Base-by-base conservation (phyloP, 2,888 invertebrate species). In the Coenonympha glycerion region DNA sequence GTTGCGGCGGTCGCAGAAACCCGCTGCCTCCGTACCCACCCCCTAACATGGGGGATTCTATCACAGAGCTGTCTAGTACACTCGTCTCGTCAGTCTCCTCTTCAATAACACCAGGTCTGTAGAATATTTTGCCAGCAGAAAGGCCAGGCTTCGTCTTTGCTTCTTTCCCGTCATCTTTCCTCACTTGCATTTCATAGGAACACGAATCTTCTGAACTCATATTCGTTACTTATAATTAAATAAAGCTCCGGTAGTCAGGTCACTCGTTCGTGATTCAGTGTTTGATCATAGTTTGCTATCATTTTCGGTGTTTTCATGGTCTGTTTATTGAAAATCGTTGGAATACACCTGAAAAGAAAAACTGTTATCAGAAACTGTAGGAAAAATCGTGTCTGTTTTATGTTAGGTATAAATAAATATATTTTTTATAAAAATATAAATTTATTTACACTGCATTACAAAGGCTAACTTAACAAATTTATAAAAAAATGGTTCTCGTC, bases 51-150 rank as follows among this genome's bases (percentile, higher is more conserved):
- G 87, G 87, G 3, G 84, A 74, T 40, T 87, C 88, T 15, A 76
- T 75, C 56, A 81, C 69, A 0, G 85, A 81, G 49, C 80, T 79
- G 3, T 89, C 89, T 11, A 79, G 80, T 0, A 72, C 82, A 53
- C 89, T 88, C 1, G 84, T 88, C 39, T 85, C 87, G 57, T 81
- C 87, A 5, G 86, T 89, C 51, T 81, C 83, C 37, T 86, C 85
- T 19, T 80, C 83, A 31, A 81, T 77, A 11, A 76, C 76, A 1
- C 85, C 88, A 6, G 85, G 87, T 30, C 82, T 84, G 50, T 85
- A 80, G 61, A 89, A 89, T 60, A 89, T 80, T 61, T 87, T 87
- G 1, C 86, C 86, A 6, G 76, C 67, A 0, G 85, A 73, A 8
- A 79, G 60, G 11, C 67, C 60, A 3, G 77, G 70, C 44, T 77